Percentiles rank a stretch among this genome's conserved stretches.
Evolutionary conservation across 2,113 vertebrate species (phyloP).

Genomic region (Hypomesus transpacificus): DNA sequence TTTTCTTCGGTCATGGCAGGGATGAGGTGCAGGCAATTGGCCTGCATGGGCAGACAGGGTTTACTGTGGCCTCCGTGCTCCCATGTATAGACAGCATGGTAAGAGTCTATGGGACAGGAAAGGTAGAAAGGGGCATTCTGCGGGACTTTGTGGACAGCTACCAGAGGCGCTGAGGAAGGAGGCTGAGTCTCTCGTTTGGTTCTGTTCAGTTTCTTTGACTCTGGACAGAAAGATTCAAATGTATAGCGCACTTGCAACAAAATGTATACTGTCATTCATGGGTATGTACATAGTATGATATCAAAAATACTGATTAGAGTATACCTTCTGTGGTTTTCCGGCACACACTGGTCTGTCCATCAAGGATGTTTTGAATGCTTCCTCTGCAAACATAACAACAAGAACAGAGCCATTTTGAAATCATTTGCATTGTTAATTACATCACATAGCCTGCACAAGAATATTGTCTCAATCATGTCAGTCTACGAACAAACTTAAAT

Average conservation of each 20-base stretch:
- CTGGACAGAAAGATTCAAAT: slow-evolving; percentile 19
- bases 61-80: slow-evolving; percentile 26
- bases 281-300: not conserved
- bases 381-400: slow-evolving; percentile 43
- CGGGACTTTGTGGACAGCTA: slow-evolving; percentile 41
- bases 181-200: slow-evolving; percentile 32
- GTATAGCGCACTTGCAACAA: not conserved
- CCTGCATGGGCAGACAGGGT: slow-evolving; percentile 60
- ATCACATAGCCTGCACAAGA: too few relatives aligned
- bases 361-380: slow-evolving; percentile 62
- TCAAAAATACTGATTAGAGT: not conserved
- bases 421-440: too few relatives aligned
- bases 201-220: slow-evolving; percentile 10
- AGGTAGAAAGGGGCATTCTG: slow-evolving; percentile 64
- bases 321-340: slow-evolving; percentile 10
- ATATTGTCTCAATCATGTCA: not conserved
- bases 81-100: slow-evolving; percentile 73
- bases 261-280: not conserved
- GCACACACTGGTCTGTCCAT: slow-evolving; percentile 56
- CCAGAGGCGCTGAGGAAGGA: not conserved
- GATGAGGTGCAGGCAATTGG: slow-evolving; percentile 68
- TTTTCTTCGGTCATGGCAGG: slow-evolving; percentile 44
- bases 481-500: not conserved
- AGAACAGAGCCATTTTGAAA: not conserved
- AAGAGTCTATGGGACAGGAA: slow-evolving; percentile 72